These are phyloP conservation scores for Drosophila neocordata DNA, from an alignment of 1,140 invertebrate species.

Conservation along the genomic window DNA sequence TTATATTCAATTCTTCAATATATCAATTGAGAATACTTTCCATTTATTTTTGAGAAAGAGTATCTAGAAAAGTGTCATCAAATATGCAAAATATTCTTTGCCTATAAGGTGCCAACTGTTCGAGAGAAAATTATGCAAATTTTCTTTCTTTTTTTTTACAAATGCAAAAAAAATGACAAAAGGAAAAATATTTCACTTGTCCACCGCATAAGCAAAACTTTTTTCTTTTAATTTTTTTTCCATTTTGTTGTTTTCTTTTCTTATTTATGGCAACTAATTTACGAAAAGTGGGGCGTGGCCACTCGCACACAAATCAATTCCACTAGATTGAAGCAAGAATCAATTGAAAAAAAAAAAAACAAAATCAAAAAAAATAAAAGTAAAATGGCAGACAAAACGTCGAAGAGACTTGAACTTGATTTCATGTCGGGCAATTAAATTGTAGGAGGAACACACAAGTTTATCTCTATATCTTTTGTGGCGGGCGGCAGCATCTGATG, in stretches of 20 bases:
- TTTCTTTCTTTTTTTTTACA: conserved; percentile 20
- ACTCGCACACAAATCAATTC: conserved; percentile 74
- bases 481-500: conserved; percentile 41
- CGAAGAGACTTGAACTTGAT: conserved; percentile 36
- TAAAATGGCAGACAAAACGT: conserved; percentile 27
- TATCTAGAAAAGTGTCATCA: background rate
- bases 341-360: conserved; percentile 54
- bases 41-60: no score
- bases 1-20: no score
- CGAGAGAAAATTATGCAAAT: conserved; percentile 46
- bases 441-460: conserved; percentile 68
- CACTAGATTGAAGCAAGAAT: conserved; percentile 78
- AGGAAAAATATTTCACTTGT: conserved; percentile 53
- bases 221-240: conserved; percentile 57
- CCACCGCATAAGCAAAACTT: conserved; percentile 33
- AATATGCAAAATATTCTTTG: background rate
- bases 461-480: conserved; percentile 66
- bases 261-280: conserved; percentile 80
- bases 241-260: conserved; percentile 32
- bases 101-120: conserved; percentile 1
- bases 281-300: conserved; percentile 57
- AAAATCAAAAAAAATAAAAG: background rate
- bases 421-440: conserved; percentile 66
- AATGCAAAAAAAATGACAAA: conserved; percentile 10
- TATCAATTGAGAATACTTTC: no score